Conservation (phyloP, 2,113 vertebrate genomes). For the Paramisgurnus dabryanus region DNA sequence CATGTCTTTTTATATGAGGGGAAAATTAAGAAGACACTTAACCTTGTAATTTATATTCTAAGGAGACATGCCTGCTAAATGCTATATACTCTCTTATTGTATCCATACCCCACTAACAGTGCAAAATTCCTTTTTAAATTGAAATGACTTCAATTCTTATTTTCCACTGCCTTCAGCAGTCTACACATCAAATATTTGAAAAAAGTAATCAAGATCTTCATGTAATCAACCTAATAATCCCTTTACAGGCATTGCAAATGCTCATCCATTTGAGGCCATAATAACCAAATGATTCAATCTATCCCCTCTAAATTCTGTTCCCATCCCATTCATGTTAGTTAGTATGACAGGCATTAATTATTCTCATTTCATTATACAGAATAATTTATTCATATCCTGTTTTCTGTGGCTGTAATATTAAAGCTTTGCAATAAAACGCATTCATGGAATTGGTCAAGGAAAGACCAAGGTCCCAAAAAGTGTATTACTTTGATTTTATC, state of each 20-base stretch:
- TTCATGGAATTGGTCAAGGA: not conserved
- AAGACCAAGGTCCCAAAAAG: slow-evolving; percentile 11
- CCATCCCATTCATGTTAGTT: slow-evolving; percentile 30
- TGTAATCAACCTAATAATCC: slow-evolving; percentile 54
- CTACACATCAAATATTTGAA: slow-evolving; percentile 24
- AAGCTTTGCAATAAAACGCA: slow-evolving; percentile 14
- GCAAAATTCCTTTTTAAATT: not conserved
- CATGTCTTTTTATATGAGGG: too few relatives aligned
- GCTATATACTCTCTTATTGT: too few relatives aligned
- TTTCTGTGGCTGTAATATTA: slow-evolving; percentile 29
- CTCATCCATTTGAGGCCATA: slow-evolving; percentile 41
- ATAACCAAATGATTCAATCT: slow-evolving; percentile 43
- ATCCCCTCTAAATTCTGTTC: slow-evolving; percentile 12
- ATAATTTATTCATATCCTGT: slow-evolving; percentile 48
- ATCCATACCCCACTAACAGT: not conserved
- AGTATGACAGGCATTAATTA: slow-evolving; percentile 41
- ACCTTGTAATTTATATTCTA: too few relatives aligned
- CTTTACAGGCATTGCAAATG: slow-evolving; percentile 42
- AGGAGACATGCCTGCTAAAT: too few relatives aligned
- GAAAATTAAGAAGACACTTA: too few relatives aligned
- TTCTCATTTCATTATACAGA: slow-evolving; percentile 49
- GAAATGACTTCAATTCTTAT: slow-evolving; percentile 40
- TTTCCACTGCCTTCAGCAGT: slow-evolving; percentile 42
- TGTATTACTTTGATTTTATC: too few relatives aligned
- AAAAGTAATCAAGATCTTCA: slow-evolving; percentile 45